Evolutionary conservation across 2,113 vertebrate genomes (phyloP).

Genomic region (Urocitellus parryii): DNA sequence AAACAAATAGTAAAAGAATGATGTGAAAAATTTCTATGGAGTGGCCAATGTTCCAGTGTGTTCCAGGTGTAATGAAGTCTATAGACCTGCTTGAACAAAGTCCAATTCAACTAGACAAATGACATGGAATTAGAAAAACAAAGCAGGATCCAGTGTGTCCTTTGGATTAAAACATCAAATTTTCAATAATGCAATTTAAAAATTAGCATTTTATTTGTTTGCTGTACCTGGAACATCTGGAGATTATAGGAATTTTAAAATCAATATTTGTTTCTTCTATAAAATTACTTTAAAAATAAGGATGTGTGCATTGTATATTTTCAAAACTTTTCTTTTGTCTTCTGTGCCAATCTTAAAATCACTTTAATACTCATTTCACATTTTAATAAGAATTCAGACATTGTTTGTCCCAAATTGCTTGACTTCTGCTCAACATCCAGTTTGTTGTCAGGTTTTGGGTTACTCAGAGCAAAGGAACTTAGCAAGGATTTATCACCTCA

Average conservation of each 20-base stretch:
- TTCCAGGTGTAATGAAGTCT: conserved; percentile 10
- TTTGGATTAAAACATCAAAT: conserved; percentile 72
- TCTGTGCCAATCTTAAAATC: neutral
- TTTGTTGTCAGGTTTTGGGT: neutral
- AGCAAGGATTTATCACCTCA: neutral
- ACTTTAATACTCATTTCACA: neutral
- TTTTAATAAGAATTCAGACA: neutral
- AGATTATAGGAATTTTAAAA: conserved; percentile 52
- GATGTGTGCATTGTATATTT: neutral
- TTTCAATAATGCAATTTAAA: conserved; percentile 74
- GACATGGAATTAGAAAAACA: conserved; percentile 80
- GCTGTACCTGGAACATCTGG: conserved; percentile 70
- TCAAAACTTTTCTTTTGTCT: neutral
- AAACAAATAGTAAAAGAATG: neutral
- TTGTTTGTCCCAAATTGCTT: neutral
- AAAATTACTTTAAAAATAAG: conserved; percentile 17
- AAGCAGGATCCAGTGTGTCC: conserved; percentile 68
- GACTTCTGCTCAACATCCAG: neutral
- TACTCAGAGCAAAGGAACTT: neutral
- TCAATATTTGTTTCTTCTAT: neutral
- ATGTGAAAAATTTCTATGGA: conserved; percentile 3
- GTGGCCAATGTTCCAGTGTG: neutral
- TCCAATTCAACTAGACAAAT: conserved; percentile 80
- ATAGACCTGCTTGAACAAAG: conserved; percentile 64
- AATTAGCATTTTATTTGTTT: conserved; percentile 64